Conservation (phyloP, 2,113 vertebrate genomes). For the Aramus guarauna region DNA sequence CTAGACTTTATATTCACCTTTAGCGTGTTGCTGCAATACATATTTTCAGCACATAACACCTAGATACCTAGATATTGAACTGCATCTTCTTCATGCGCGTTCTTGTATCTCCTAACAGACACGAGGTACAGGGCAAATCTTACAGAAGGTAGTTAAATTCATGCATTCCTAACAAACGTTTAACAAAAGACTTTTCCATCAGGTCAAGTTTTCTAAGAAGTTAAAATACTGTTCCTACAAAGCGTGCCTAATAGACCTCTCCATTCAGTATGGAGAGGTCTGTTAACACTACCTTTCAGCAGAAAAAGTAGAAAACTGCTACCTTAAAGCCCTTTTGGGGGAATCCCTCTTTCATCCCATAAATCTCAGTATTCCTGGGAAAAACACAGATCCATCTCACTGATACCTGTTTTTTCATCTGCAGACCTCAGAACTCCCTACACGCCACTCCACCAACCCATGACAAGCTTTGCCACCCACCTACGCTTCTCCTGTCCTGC, state of each 20-base stretch:
- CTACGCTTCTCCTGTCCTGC: accelerated
- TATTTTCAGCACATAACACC: neutral
- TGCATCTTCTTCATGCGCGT: accelerated
- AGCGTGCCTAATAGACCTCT: neutral
- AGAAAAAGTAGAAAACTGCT: neutral
- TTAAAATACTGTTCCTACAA: neutral
- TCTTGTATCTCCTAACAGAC: neutral
- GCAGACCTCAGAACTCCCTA: neutral
- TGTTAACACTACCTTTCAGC: neutral
- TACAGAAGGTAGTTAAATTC: neutral
- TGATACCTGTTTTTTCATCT: neutral
- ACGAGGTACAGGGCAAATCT: neutral
- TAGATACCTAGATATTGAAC: neutral
- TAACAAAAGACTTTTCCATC: neutral
- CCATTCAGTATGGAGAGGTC: neutral
- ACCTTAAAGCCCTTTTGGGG: neutral
- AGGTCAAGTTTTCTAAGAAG: neutral
- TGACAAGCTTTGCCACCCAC: neutral
- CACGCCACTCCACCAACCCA: neutral
- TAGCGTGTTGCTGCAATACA: accelerated
- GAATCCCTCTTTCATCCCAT: neutral
- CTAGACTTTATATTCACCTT: neutral
- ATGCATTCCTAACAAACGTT: neutral
- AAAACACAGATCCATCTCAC: neutral
- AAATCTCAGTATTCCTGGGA: neutral